Base-by-base conservation (phyloP, 2,797 vertebrate species). In the Loriculus beryllinus region DNA sequence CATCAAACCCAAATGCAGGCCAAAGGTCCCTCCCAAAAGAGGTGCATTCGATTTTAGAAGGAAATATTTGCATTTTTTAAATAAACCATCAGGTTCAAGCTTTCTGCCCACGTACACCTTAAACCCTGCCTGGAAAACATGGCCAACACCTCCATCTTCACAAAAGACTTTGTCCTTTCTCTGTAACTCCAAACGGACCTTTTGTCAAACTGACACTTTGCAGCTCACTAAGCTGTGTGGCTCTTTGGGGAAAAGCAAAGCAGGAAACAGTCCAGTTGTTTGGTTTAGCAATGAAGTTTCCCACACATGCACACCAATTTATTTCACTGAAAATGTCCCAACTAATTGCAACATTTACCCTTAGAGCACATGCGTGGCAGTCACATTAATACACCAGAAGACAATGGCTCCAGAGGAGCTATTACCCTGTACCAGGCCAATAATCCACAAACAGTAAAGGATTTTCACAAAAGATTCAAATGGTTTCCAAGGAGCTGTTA, bases 401-500 rank as follows among this genome's bases (percentile, higher is more conserved):
- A 81, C 72, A 80, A 94, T 8, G 22, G 83, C 65, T 95, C 95
- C 95, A 84, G 4, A 49, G 92, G 92, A 96, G 90, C 87, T 10
- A 42, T 72, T 82, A 45, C 82, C 13, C n/a, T 52, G 31, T 3
- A 42, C 87, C 83, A 87, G 78, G 51, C 92, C 96, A 94, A 90
- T 92, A 56, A 88, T 42, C 92, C 96, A 95, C 86, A 79, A 86
- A 93, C 31, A 4, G 77, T 47, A 82, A 90, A 84, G 76, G 90
- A 60, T 68, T 78, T 28, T 25, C 67, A 90, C 74, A 47, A 82
- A 43, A 93, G 74, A 49, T 81, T 65, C 67, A 57, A 76, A 92
- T 2, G 39, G 68, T 82, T 97, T 89, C 97, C 90, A 64, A 95
- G 94, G 94, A 96, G 86, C 80, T 76, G 22, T 94, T 83, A 67